Evolutionary conservation across 2,113 vertebrate species (phyloP).

Genomic region (Mus pahari): DNA sequence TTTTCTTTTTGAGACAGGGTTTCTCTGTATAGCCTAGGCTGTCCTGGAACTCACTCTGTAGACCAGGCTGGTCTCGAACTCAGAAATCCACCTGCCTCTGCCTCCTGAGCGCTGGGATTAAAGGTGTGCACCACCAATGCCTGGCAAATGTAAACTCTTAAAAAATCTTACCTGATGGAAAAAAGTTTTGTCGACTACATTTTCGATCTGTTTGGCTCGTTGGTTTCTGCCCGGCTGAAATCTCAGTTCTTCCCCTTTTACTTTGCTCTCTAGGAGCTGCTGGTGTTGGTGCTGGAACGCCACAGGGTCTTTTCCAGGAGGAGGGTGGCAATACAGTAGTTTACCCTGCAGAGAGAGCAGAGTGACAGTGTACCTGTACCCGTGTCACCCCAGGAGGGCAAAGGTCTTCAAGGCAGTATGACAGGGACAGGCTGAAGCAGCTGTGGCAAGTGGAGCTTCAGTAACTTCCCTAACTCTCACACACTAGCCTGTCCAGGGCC

Average conservation of each 20-base stretch:
- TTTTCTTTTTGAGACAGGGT: background rate
- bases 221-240: constrained; percentile 70
- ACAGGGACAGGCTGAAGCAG: background rate
- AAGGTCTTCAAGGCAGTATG: background rate
- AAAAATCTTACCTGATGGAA: constrained; percentile 93
- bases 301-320: constrained; percentile 88
- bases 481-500: background rate
- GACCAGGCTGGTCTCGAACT: no score
- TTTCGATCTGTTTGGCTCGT: constrained; percentile 93
- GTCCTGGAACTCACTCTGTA: no score
- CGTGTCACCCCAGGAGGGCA: background rate
- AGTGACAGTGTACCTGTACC: fast-evolving
- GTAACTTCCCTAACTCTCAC: background rate
- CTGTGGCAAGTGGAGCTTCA: background rate
- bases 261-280: constrained; percentile 47
- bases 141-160: background rate
- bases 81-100: no score
- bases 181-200: constrained; percentile 94
- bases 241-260: background rate
- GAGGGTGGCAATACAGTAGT: constrained; percentile 95
- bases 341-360: constrained; percentile 89
- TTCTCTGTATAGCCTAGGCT: no score
- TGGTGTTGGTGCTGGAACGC: constrained; percentile 93
- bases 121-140: no score
- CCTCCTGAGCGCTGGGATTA: no score